Evolutionary conservation across 2,888 invertebrate genomes (phyloP).

Genomic region (Cosmia pyralina): DNA sequence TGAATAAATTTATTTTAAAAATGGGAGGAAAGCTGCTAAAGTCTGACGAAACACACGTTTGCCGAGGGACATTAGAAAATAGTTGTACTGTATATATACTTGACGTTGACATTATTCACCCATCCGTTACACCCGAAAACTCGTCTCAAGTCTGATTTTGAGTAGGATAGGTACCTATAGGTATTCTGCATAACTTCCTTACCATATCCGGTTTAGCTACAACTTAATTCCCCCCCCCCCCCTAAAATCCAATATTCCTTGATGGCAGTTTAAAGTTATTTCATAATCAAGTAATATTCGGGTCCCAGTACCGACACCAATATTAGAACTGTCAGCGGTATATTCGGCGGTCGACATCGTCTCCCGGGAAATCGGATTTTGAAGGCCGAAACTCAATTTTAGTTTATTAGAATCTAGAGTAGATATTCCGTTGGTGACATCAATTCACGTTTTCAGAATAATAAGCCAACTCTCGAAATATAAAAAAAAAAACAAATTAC

Average conservation of each 20-base stretch:
- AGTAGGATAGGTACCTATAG: no score
- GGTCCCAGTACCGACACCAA: slow-evolving; percentile 5
- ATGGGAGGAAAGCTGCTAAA: no score
- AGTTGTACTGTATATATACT: no score
- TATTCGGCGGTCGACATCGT: neutral
- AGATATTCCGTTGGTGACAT: neutral
- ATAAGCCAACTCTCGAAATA: neutral
- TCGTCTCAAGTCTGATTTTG: no score
- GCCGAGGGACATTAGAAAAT: no score
- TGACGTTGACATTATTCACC: no score
- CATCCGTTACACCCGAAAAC: no score
- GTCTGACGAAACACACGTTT: no score
- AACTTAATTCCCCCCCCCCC: neutral
- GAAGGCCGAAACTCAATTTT: slow-evolving; percentile 33
- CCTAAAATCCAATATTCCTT: slow-evolving; percentile 23
- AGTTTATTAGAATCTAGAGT: slow-evolving; percentile 29
- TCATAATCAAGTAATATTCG: slow-evolving; percentile 14
- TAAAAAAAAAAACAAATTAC: neutral
- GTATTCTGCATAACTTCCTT: no score
- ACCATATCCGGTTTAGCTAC: neutral
- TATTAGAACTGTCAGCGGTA: slow-evolving; percentile 36
- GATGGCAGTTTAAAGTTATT: slow-evolving; percentile 19
- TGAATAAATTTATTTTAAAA: no score
- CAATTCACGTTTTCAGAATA: neutral
- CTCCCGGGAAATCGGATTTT: slow-evolving; percentile 44